Conservation (phyloP, 2,797 vertebrate genomes). For the Rhadinocentrus ornatus region DNA sequence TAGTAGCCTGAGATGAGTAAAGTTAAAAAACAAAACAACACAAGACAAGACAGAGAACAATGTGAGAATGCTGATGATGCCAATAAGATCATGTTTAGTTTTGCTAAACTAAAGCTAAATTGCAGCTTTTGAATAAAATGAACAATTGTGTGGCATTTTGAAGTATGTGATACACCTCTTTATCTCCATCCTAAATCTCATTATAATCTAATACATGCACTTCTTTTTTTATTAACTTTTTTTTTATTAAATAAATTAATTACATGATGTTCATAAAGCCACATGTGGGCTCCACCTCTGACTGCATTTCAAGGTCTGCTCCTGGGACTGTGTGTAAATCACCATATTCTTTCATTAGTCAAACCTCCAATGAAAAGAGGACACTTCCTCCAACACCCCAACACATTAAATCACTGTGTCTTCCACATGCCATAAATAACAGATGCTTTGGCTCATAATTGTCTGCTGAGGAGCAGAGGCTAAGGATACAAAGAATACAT, state of each 20-base stretch:
- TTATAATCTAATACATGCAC: conserved; percentile 25
- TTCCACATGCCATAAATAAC: conserved; percentile 63
- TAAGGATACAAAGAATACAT: conserved; percentile 53
- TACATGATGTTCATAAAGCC: conserved; percentile 33
- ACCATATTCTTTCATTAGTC: conserved; percentile 36
- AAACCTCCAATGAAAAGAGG: conserved; percentile 45
- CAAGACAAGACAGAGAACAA: neutral
- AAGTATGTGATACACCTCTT: conserved; percentile 4
- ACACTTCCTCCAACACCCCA: conserved; percentile 17
- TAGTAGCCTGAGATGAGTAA: neutral
- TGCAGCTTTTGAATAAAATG: conserved; percentile 6
- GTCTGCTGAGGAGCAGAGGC: conserved; percentile 37
- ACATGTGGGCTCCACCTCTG: conserved; percentile 34
- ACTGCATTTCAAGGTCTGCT: conserved; percentile 53
- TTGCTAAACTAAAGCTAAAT: neutral
- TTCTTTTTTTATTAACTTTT: too few relatives aligned
- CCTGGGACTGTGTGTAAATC: conserved; percentile 43
- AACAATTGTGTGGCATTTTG: too few relatives aligned
- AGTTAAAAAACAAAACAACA: neutral
- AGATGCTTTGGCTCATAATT: conserved; percentile 56
- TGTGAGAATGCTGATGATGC: neutral
- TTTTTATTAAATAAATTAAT: conserved; percentile 65
- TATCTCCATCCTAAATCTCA: conserved; percentile 1
- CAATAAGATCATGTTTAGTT: neutral
- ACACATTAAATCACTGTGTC: conserved; percentile 44